phyloP scores from a whole-genome alignment of 1,140 invertebrate genomes.

The Conus ventricosus region DNA sequence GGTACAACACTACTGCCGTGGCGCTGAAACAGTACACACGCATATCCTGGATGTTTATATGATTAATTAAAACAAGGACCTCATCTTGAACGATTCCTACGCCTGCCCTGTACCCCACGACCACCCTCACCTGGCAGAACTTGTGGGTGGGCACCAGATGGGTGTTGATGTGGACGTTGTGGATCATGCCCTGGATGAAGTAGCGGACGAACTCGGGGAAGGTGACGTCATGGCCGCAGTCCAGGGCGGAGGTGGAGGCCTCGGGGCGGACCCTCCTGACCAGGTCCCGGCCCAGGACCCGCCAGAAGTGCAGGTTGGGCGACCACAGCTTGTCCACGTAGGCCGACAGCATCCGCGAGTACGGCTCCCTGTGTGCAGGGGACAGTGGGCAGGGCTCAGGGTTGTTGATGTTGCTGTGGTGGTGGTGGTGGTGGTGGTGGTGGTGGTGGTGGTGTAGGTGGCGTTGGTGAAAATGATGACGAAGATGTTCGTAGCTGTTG shows the following conservation, averaged over 20 bases:
- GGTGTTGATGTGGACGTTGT: conserved; percentile 47
- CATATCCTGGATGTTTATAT: no score
- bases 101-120: no score
- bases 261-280: conserved; percentile 47
- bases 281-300: conserved; percentile 55
- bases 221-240: conserved; percentile 67
- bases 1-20: no score
- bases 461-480: no score
- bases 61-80: no score
- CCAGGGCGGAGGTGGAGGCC: conserved; percentile 25
- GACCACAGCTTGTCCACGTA: conserved; percentile 67
- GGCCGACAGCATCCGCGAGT: conserved; percentile 60
- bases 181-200: conserved; percentile 56
- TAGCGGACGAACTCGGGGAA: conserved; percentile 64
- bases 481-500: no score
- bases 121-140: conserved; percentile 44
- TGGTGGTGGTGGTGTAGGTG: no score
- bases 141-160: conserved; percentile 65
- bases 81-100: no score
- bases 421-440: no score
- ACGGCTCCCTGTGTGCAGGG: conserved; percentile 53
- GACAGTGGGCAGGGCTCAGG: neutral
- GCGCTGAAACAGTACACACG: no score
- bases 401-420: no score
- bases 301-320: conserved; percentile 66